Percentiles rank a stretch among this genome's conserved stretches.
Conservation (phyloP, 1,140 invertebrate species). For the Brachionus paranguensis region DNA sequence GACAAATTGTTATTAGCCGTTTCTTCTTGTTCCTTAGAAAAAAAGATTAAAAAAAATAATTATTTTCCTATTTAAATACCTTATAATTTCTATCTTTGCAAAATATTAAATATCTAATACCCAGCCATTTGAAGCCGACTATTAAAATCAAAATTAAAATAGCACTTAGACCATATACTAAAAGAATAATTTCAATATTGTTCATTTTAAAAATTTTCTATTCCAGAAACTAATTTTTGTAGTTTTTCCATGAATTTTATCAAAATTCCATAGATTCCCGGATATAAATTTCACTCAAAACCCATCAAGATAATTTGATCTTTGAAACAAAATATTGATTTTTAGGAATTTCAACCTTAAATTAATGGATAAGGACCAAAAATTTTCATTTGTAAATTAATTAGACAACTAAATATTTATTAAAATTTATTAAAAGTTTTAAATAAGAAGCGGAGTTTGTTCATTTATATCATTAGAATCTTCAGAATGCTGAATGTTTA, state of each 20-base stretch:
- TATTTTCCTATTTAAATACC: neutral
- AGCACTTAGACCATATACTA: neutral
- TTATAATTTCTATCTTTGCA: neutral
- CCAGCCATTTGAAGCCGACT: neutral
- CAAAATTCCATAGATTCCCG: neutral
- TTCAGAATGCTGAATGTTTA: neutral
- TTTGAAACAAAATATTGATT: neutral
- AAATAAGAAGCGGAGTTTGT: slow-evolving; percentile 12
- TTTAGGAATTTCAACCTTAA: neutral
- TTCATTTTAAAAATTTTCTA: neutral
- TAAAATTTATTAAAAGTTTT: neutral
- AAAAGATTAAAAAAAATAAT: neutral
- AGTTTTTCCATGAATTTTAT: neutral
- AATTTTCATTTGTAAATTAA: neutral
- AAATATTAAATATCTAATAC: neutral
- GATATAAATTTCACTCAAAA: neutral
- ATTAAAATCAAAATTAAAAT: neutral
- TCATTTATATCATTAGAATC: neutral
- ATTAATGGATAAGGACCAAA: neutral
- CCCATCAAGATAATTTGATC: neutral
- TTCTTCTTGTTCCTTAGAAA: neutral
- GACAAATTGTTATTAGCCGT: neutral
- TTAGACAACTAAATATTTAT: neutral
- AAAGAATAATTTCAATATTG: neutral
- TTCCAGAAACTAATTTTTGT: neutral